These are phyloP conservation scores for Cerceris rybyensis DNA, from an alignment of 2,888 invertebrate genomes.

Conservation along the genomic window DNA sequence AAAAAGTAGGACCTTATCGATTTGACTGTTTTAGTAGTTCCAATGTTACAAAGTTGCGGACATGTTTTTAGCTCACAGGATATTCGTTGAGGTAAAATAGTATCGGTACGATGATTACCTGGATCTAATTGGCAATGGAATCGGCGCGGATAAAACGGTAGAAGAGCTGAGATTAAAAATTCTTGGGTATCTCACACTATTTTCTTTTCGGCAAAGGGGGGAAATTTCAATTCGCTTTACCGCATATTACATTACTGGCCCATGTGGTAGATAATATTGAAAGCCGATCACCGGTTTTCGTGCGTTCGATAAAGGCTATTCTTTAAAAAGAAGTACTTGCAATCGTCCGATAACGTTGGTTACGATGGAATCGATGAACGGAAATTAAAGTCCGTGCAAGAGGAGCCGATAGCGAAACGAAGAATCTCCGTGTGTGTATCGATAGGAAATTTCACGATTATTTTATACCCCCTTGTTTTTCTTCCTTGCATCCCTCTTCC, in stretches of 20 bases:
- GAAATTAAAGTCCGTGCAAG: slow-evolving; percentile 51
- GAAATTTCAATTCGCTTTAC: slow-evolving; percentile 14
- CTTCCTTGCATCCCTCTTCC: background rate
- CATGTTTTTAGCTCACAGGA: too few species aligned
- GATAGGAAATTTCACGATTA: slow-evolving; percentile 9
- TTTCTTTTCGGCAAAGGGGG: background rate
- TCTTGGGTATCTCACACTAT: background rate
- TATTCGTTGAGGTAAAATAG: too few species aligned
- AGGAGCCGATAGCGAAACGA: slow-evolving; percentile 38
- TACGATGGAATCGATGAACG: slow-evolving; percentile 48
- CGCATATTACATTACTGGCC: slow-evolving; percentile 16
- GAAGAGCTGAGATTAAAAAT: background rate
- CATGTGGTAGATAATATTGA: slow-evolving; percentile 39
- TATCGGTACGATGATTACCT: too few species aligned
- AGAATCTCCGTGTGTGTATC: slow-evolving; percentile 10
- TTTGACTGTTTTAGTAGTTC: too few species aligned
- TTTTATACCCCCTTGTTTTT: background rate
- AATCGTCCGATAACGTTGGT: slow-evolving; percentile 34
- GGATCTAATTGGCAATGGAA: background rate
- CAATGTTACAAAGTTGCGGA: too few species aligned
- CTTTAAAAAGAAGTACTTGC: slow-evolving; percentile 44
- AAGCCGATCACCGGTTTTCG: slow-evolving; percentile 37
- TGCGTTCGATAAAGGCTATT: slow-evolving; percentile 27
- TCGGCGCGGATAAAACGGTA: background rate
- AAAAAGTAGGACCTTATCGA: too few species aligned